These are phyloP conservation scores for Mycogona germanica DNA, from an alignment of 2,888 invertebrate genomes.

Conservation along the genomic window DNA sequence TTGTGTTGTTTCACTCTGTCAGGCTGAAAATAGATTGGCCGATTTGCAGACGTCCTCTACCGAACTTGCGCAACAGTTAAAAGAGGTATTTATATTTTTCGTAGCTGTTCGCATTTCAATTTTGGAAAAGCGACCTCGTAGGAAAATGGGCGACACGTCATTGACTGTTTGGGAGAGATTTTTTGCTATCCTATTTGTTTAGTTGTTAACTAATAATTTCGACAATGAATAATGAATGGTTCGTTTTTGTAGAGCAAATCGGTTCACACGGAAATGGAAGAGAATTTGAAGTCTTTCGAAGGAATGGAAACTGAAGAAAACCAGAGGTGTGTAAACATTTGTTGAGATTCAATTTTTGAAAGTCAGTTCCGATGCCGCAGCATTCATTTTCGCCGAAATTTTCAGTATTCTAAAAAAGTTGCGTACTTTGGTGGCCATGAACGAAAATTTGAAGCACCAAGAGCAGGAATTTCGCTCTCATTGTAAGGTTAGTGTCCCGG, in stretches of 20 bases:
- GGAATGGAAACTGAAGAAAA: constrained; percentile 41
- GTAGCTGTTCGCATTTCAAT: no score
- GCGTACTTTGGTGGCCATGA: constrained; percentile 46
- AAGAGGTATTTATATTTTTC: not conserved
- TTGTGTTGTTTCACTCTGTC: no score
- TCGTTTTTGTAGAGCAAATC: not conserved
- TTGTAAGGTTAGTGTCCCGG: constrained; percentile 44
- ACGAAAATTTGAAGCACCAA: constrained; percentile 57
- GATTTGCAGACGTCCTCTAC: not conserved
- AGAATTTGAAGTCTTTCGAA: constrained; percentile 39
- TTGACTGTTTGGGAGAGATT: not conserved
- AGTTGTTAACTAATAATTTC: not conserved
- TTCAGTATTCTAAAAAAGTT: constrained; percentile 31
- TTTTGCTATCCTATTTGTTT: not conserved
- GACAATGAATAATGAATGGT: not conserved
- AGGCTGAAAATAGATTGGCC: not conserved
- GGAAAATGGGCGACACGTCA: not conserved
- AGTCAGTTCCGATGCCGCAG: constrained; percentile 9
- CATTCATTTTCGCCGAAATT: constrained; percentile 36
- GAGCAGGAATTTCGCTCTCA: constrained; percentile 60
- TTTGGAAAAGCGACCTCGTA: no score
- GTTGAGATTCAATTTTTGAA: no score
- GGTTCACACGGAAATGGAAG: constrained; percentile 33
- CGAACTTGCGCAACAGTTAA: not conserved
- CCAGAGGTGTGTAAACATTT: no score